Base-by-base conservation (phyloP, 2,888 invertebrate genomes). In the Microchrysa polita region DNA sequence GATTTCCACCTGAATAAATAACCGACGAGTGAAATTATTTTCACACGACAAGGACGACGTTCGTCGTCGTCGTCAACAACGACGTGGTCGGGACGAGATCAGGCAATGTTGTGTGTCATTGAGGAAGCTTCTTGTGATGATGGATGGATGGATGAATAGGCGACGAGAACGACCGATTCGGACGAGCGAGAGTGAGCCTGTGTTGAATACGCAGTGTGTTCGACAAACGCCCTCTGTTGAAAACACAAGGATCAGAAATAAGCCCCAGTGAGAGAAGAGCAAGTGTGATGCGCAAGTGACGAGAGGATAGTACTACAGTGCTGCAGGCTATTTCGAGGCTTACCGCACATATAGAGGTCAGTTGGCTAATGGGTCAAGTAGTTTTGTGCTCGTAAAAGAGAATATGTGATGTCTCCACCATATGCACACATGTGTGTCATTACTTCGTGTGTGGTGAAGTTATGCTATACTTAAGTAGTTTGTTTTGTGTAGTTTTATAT, bases 1-100 rank as follows among this genome's bases (percentile, higher is more conserved):
- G 69, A 69, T 57, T 69, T 69, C 69, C 57, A 69, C 69, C 69
- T 69, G 69, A 69, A 69, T 69, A 57, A 57, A 69, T 57, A 69
- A 42, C 12, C 55, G 34, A 69, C 55, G 69, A 69, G 55, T 23
- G 40, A 57, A 69, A 69, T 69, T 27, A 57, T 69, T 69, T 69
- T 69, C 69, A 7, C 55, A 55, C 57, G 55, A 57, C 65, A 65
- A 65, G 65, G 61, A 42, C 61, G 61, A 65, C 48, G 12, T n/a
- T n/a, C n/a, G n/a, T n/a, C n/a, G n/a, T n/a, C n/a, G n/a, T n/a
- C n/a, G n/a, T n/a, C n/a, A n/a, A 9, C 34, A 7, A 34, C 27
- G 27, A 65, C 44, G 34, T 22, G 7, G 20, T 20, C 12, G 18
- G 1, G 61, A 61, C 23, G 7, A 34, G 27, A 34, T 9, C 27